Evolutionary conservation across 2,797 vertebrate species (phyloP), one percentile per base, ranked within the genome.

Genomic region (Lutjanus argentimaculatus): DNA sequence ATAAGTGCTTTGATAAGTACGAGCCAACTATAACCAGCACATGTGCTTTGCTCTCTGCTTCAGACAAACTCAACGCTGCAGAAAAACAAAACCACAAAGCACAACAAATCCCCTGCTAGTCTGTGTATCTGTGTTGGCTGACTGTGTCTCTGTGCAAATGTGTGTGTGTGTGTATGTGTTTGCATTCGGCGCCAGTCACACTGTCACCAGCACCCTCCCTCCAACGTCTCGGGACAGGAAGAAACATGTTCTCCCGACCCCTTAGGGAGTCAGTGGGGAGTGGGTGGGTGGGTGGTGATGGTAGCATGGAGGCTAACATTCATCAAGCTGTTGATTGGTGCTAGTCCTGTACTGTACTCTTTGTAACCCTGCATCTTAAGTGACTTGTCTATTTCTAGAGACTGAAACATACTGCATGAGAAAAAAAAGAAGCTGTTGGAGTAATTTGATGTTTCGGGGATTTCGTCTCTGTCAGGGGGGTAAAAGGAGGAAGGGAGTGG

Each of bases 301-400:
- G 46, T 68, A 72, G 75, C 73, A 12, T 19, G 65, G 67, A 86
- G 84, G 77, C 78, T 70, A 83, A 82, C 79, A 80, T 87, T 79
- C 70, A 87, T 89, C 52, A 72, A 67, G 79, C 88, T 89, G 91
- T 88, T 93, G 94, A 94, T 94, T 94, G 90, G 80, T 90, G 91
- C 74, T 88, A 84, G 72, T 70, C 89, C 65, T 70, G 21, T 0
- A 13, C 56, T 30, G 78, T 80, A 76, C 58, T 25, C 68, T 76
- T 52, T 70, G n/a, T 46, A 80, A 78, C 77, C 58, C 58, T 43
- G 57, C 68, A 40, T 66, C 71, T 36, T 17, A 46, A 30, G 64
- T 71, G 49, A 67, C 52, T 30, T 66, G 57, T 74, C 73, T 80
- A 25, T 87, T 88, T 84, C 59, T 56, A 77, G 72, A 74, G 36